These are phyloP conservation scores for Forbesichthys papilliferus DNA, from an alignment of 2,113 vertebrate species.

Conservation along the genomic window DNA sequence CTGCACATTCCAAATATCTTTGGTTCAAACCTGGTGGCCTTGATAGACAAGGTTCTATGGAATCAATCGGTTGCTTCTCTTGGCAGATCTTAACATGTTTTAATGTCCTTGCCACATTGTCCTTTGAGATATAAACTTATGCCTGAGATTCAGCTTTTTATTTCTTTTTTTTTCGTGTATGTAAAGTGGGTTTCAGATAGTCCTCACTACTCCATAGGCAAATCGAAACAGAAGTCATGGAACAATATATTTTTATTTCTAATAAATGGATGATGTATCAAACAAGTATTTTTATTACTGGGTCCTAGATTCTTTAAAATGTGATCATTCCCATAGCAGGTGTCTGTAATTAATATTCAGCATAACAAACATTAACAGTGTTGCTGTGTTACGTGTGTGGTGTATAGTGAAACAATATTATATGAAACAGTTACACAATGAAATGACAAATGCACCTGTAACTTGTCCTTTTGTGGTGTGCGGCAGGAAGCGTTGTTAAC, in stretches of 20 bases:
- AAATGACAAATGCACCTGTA: constrained; percentile 35
- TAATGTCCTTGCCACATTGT: constrained; percentile 77
- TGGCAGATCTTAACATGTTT: constrained; percentile 74
- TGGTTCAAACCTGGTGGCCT: constrained; percentile 78
- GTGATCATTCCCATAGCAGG: constrained; percentile 18
- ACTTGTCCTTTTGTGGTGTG: constrained; percentile 27
- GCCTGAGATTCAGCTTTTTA: constrained; percentile 67
- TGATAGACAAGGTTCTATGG: constrained; percentile 76
- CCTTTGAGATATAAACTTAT: constrained; percentile 64
- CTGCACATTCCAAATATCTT: constrained; percentile 76
- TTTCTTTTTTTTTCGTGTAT: constrained; percentile 67
- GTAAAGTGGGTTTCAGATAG: constrained; percentile 67
- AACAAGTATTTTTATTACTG: constrained; percentile 44
- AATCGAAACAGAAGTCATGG: neutral
- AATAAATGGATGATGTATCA: constrained; percentile 54
- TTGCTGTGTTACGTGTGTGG: neutral
- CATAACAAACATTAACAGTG: constrained; percentile 6
- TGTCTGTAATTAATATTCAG: constrained; percentile 41
- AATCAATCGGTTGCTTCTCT: constrained; percentile 75
- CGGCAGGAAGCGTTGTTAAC: constrained; percentile 33
- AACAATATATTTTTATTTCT: constrained; percentile 57
- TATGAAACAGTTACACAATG: constrained; percentile 3
- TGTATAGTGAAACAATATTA: neutral
- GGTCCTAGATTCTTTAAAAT: constrained; percentile 12
- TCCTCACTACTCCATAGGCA: constrained; percentile 25